Evolutionary conservation across 1,140 invertebrate genomes (phyloP).

Genomic region (Brachionus angularis): DNA sequence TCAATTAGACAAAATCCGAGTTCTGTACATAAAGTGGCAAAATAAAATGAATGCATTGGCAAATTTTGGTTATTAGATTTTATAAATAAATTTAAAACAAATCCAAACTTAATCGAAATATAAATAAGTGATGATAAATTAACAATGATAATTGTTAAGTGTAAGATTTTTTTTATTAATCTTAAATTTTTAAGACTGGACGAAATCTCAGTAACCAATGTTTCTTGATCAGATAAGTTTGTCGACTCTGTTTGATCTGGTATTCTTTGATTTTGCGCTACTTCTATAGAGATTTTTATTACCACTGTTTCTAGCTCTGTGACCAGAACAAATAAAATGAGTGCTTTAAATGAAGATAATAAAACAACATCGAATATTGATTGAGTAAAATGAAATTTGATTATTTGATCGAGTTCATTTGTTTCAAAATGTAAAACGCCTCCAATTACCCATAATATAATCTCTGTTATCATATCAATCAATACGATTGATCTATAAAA

Average conservation of each 20-base stretch:
- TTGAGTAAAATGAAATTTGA: conserved; percentile 14
- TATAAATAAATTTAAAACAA: background rate
- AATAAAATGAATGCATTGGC: background rate
- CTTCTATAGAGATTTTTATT: background rate
- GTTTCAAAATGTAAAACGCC: conserved; percentile 12
- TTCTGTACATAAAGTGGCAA: background rate
- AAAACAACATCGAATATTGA: conserved; percentile 34
- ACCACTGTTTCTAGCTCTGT: conserved; percentile 15
- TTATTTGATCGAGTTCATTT: conserved; percentile 36
- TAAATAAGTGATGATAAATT: background rate
- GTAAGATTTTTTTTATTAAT: background rate
- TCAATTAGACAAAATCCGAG: background rate
- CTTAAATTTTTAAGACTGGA: background rate
- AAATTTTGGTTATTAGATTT: background rate
- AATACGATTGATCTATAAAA: conserved; percentile 11
- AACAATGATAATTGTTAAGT: background rate
- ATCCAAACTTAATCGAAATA: conserved; percentile 12
- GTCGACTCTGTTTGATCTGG: no score
- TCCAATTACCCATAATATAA: conserved; percentile 32
- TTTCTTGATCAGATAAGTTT: no score
- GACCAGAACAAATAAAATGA: conserved; percentile 25
- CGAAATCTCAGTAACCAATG: no score
- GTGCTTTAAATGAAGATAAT: conserved; percentile 36
- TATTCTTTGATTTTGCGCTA: no score
- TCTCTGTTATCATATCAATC: conserved; percentile 1